Evolutionary conservation across 2,888 invertebrate genomes (phyloP).

Genomic region (Tethea ocularis): DNA sequence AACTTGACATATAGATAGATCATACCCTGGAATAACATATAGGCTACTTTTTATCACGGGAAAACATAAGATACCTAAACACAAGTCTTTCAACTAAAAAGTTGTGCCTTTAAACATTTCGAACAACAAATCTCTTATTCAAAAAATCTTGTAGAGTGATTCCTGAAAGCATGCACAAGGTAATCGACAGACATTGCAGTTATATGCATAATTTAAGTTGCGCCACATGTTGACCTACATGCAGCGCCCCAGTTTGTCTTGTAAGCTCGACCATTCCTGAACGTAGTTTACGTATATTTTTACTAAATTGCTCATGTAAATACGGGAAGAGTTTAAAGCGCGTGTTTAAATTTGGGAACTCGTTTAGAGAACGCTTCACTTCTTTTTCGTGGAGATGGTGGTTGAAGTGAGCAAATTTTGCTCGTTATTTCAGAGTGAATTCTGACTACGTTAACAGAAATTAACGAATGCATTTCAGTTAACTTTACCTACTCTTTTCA

Average conservation of each 20-base stretch:
- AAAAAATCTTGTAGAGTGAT: neutral
- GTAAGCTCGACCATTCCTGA: conserved; percentile 26
- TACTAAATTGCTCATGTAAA: conserved; percentile 23
- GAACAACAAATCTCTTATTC: neutral
- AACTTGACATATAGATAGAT: too few relatives aligned
- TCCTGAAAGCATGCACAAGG: conserved; percentile 13
- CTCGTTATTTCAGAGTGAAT: neutral
- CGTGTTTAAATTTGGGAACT: conserved; percentile 25
- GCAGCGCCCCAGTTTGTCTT: conserved; percentile 38
- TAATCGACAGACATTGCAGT: conserved; percentile 38
- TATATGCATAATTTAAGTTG: conserved; percentile 44
- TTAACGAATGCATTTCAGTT: neutral
- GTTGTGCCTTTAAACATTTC: neutral
- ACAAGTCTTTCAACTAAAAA: neutral
- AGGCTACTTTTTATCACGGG: too few relatives aligned
- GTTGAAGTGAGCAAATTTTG: neutral
- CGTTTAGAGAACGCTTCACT: conserved; percentile 15
- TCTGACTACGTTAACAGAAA: neutral
- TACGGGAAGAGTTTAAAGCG: conserved; percentile 28
- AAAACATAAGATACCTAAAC: too few relatives aligned
- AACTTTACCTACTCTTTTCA: neutral
- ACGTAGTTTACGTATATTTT: conserved; percentile 29
- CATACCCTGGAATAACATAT: too few relatives aligned
- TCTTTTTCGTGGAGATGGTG: neutral
- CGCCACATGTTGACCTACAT: conserved; percentile 31